These are phyloP conservation scores for Drosophila pseudoananassae DNA, from an alignment of 1,140 invertebrate species.

Conservation along the genomic window DNA sequence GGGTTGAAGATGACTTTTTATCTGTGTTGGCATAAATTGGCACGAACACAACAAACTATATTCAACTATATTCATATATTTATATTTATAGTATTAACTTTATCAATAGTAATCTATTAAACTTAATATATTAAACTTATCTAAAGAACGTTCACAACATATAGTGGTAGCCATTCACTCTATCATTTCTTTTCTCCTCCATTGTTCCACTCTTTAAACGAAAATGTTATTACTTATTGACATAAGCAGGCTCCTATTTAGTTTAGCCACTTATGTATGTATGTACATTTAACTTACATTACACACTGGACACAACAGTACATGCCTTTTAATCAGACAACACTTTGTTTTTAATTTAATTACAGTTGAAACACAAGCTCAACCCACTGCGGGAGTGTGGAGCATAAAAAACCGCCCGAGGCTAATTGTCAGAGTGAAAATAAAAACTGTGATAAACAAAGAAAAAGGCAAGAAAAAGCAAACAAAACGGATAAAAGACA, in stretches of 20 bases:
- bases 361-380: constrained; percentile 48
- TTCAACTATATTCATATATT: too few species aligned
- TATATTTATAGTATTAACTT: too few species aligned
- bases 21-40: too few species aligned
- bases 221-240: too few species aligned
- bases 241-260: too few species aligned
- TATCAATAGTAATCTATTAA: too few species aligned
- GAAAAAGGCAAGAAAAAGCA: constrained; percentile 30
- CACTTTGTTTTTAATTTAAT: constrained; percentile 57
- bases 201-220: not conserved
- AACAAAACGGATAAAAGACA: constrained; percentile 14
- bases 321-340: constrained; percentile 45
- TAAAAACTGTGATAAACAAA: constrained; percentile 72
- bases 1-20: too few species aligned
- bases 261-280: constrained; percentile 1
- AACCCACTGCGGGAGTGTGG: constrained; percentile 1
- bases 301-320: not conserved
- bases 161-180: not conserved
- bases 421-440: constrained; percentile 61
- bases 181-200: not conserved
- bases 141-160: too few species aligned
- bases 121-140: too few species aligned
- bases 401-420: constrained; percentile 19
- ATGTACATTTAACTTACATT: not conserved
- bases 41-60: too few species aligned